Conservation (phyloP, 2,113 vertebrate genomes). For the Formicarius rufipectus region DNA sequence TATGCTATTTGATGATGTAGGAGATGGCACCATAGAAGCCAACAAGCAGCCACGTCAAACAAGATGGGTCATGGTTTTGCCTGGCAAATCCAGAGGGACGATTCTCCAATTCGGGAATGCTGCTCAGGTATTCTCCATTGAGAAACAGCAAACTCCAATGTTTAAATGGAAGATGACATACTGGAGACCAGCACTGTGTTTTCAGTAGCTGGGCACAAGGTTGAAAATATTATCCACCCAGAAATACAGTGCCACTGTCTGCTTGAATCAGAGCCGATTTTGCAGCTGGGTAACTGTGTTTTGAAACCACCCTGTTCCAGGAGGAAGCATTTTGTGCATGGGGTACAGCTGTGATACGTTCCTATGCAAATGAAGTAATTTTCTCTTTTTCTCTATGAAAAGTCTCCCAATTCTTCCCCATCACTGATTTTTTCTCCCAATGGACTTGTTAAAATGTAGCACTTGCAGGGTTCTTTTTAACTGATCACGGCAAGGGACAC, state of each 20-base stretch:
- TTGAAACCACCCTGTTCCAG: not conserved
- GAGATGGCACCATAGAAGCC: not conserved
- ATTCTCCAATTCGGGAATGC: not conserved
- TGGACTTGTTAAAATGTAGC: not conserved
- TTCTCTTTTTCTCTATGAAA: conserved; percentile 9
- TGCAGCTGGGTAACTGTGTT: not conserved
- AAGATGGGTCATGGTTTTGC: not conserved
- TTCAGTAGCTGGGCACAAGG: not conserved
- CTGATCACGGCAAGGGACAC: not conserved
- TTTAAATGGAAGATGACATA: not conserved
- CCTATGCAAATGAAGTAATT: conserved; percentile 47
- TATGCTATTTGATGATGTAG: not conserved
- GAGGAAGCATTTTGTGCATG: not conserved
- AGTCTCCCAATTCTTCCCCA: conserved; percentile 19
- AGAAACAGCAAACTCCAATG: not conserved
- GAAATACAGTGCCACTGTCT: not conserved
- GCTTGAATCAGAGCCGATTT: not conserved
- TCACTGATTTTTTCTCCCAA: not conserved
- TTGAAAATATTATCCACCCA: not conserved
- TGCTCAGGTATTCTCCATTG: not conserved
- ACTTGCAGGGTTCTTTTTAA: not conserved
- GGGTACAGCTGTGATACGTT: conserved; percentile 38
- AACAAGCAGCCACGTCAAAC: not conserved
- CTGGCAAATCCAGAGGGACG: not conserved
- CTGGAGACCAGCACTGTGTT: not conserved